These are phyloP conservation scores for Chrysemys picta DNA, from an alignment of 2,113 vertebrate species.

Conservation along the genomic window DNA sequence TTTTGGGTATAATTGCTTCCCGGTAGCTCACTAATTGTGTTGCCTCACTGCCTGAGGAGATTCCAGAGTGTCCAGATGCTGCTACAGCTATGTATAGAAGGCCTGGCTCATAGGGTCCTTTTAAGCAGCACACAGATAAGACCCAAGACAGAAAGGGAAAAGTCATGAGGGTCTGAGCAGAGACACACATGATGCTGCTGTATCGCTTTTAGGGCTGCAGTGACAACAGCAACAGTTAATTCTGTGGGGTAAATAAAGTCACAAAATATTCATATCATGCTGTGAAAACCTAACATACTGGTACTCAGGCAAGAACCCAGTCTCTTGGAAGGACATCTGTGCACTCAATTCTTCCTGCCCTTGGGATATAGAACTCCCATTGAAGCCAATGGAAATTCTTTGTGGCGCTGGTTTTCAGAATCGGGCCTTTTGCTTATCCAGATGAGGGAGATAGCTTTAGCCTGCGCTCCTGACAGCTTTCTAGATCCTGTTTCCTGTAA, in stretches of 20 bases:
- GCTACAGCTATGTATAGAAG: background rate
- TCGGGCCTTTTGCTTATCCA: background rate
- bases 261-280: background rate
- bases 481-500: background rate
- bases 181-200: no score
- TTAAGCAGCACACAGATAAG: background rate
- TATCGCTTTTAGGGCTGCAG: no score
- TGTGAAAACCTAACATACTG: background rate
- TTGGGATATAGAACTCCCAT: background rate
- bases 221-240: no score
- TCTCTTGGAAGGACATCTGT: background rate
- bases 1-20: constrained; percentile 11
- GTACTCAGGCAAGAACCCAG: background rate
- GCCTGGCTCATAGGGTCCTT: background rate
- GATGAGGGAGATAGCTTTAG: background rate
- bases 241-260: background rate
- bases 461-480: background rate
- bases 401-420: background rate
- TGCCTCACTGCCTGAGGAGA: background rate
- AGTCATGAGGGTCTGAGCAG: no score
- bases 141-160: background rate
- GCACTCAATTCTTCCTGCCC: background rate
- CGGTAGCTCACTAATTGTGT: constrained; percentile 8
- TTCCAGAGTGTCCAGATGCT: background rate
- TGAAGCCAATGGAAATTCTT: background rate